Base-by-base conservation (phyloP, 2,113 vertebrate genomes). In the Cryptotis parvus region DNA sequence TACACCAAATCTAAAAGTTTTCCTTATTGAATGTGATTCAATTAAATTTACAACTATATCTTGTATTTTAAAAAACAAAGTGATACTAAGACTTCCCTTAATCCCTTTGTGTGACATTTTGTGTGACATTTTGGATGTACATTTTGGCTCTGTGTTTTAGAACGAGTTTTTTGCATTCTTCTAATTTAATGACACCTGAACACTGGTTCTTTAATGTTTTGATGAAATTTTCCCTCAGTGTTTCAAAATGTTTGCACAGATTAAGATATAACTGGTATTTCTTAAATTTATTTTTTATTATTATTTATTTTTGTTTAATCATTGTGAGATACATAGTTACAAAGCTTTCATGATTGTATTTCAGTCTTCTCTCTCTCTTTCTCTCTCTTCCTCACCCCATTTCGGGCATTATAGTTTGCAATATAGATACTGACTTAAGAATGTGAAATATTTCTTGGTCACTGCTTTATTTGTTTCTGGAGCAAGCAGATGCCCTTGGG, bases 1-100 rank as follows among this genome's bases (percentile, higher is more conserved):
- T 76, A 73, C 72, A 83, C 6, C 6, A 91, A 78, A 27, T 94
- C 78, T 78, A 73, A 87, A 94, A 90, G 43, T 85, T 77, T 93
- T 82, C 84, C 61, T 76, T 70, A 72, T 85, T 92, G 55, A 49
- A 6, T 70, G n/a, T 16, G 35, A 68, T 78, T 78, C 8, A 85
- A 10, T 45, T 52, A 27, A 74, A 65, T 84, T 82, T 41, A 73
- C 80, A 73, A 35, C 7, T 4, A 49, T 14, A 0, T 11, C 14
- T 27, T 76, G 72, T 41, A 9, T n/a, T 35, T 37, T 15, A 20
- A 73, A 77, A 83, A 70, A 20, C 68, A 77, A 83, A 70, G 1
- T 22, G 26, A 88, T 90, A 26, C 29, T 81, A 29, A 29, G 22
- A 49, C 8, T 29, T n/a, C 8, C 9, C 79, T 16, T 24, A 16